phyloP scores from a whole-genome alignment of 1,140 invertebrate genomes.

The Drosophila nannoptera region DNA sequence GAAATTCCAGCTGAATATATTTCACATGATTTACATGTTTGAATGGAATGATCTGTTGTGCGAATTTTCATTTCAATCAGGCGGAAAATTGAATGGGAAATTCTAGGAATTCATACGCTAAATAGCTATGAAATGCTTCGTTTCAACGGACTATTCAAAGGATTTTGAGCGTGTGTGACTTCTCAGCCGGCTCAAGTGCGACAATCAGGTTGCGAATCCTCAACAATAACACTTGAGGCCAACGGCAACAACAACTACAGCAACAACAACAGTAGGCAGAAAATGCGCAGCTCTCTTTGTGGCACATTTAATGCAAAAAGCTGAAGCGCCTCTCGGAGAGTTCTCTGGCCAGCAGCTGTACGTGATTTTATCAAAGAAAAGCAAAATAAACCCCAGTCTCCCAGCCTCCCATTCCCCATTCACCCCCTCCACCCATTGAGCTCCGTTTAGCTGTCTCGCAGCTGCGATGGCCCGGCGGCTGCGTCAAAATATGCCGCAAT shows the following conservation, averaged over 20 bases:
- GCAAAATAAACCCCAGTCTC: conserved; percentile 30
- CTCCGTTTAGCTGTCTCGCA: conserved; percentile 22
- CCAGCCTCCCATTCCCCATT: neutral
- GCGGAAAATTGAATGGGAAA: conserved; percentile 50
- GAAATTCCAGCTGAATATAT: no score
- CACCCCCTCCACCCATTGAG: neutral
- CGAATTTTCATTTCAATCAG: conserved; percentile 31
- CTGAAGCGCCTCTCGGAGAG: conserved; percentile 54
- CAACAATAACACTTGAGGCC: conserved; percentile 12
- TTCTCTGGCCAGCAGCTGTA: conserved; percentile 63
- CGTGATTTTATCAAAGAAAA: conserved; percentile 76
- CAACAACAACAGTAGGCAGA: conserved; percentile 34
- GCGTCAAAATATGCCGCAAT: conserved; percentile 77
- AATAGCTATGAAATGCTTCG: conserved; percentile 52
- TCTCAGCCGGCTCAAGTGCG: conserved; percentile 21
- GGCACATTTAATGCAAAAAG: conserved; percentile 62
- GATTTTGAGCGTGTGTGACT: conserved; percentile 44
- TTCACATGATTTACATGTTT: no score
- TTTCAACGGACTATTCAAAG: conserved; percentile 34
- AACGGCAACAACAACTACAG: conserved; percentile 5
- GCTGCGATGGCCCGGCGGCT: conserved; percentile 54
- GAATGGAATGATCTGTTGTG: neutral
- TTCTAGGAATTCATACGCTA: conserved; percentile 21
- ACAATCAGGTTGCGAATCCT: conserved; percentile 30
- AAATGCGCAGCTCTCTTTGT: conserved; percentile 63